Percentiles rank a stretch among this genome's conserved stretches.
phyloP scores from a whole-genome alignment of 2,797 vertebrate genomes.

The Enteromius paludinosus region DNA sequence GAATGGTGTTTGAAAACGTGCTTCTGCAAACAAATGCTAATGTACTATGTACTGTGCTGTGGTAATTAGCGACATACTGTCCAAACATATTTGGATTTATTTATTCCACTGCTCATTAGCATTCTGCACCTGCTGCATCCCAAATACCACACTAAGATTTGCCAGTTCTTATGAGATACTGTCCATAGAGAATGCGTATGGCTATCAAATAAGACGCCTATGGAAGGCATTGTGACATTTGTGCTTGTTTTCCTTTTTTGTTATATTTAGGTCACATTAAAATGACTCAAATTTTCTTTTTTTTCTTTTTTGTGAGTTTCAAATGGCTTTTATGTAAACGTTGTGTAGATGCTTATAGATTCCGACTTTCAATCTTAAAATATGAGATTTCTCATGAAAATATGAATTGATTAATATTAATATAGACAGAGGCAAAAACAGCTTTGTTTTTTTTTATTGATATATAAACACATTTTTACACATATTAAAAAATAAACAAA shows the following conservation, averaged over 20 bases:
- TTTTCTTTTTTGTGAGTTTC: background rate
- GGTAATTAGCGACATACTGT: background rate
- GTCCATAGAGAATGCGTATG: background rate
- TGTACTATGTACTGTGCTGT: background rate
- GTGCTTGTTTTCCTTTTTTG: background rate
- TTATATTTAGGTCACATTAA: background rate
- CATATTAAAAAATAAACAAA: background rate
- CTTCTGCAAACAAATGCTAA: background rate
- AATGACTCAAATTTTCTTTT: background rate
- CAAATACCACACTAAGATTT: background rate
- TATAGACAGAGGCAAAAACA: too few species aligned
- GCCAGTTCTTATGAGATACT: background rate
- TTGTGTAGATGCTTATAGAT: background rate
- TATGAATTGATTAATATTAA: background rate
- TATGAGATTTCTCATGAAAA: background rate
- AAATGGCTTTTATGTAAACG: background rate
- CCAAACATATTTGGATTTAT: constrained; percentile 10
- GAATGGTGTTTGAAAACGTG: background rate
- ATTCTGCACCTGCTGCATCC: constrained; percentile 6
- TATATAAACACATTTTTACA: too few species aligned
- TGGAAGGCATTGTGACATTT: background rate
- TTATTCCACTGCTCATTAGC: background rate
- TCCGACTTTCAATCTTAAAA: background rate
- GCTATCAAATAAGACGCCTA: background rate
- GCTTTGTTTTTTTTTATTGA: too few species aligned